Evolutionary conservation across 2,888 invertebrate species (phyloP).

Genomic region (Drosophila yooni): DNA sequence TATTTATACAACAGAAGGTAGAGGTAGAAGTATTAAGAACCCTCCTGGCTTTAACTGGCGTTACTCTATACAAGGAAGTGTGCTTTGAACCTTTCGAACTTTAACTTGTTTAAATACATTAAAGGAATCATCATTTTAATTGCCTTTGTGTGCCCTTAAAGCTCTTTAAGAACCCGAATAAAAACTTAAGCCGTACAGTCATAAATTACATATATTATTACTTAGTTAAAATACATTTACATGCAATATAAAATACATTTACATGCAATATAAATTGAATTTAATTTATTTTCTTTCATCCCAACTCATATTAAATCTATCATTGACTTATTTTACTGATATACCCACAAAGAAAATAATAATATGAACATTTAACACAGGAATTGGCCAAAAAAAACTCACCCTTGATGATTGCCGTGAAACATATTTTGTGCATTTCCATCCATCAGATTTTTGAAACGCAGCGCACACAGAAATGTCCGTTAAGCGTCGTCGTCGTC

Average conservation of each 20-base stretch:
- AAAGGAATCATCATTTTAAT: background rate
- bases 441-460: conserved; percentile 85
- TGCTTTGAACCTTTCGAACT: background rate
- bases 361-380: background rate
- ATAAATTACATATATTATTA: background rate
- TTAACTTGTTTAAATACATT: background rate
- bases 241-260: background rate
- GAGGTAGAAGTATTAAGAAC: background rate
- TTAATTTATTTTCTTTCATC: background rate
- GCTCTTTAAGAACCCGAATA: background rate
- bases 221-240: background rate
- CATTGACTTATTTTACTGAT: background rate
- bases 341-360: background rate
- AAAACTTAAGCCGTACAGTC: background rate
- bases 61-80: background rate
- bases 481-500: conserved; percentile 66
- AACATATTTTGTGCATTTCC: conserved; percentile 86
- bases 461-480: conserved; percentile 80
- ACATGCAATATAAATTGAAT: background rate
- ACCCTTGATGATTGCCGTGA: conserved; percentile 88
- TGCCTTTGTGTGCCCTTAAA: background rate
- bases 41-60: background rate
- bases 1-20: background rate
- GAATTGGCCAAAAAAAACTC: conserved; percentile 51
- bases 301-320: background rate